phyloP scores from a whole-genome alignment of 2,113 vertebrate species.

The Trochalopteron elliotii region DNA sequence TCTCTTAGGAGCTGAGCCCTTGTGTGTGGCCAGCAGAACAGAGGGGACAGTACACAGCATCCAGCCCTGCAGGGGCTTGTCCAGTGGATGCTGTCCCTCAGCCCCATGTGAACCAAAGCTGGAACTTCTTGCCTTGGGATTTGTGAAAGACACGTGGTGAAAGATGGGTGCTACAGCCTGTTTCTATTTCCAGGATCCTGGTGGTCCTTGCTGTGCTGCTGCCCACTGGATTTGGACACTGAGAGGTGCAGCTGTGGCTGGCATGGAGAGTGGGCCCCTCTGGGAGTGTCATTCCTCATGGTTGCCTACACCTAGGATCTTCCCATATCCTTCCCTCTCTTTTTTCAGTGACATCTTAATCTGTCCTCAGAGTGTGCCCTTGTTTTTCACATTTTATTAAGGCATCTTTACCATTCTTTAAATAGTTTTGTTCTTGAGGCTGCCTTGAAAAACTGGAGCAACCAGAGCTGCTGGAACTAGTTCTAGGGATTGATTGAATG shows the following conservation, averaged over 20 bases:
- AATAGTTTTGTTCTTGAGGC: conserved; percentile 26
- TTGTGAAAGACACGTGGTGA: background rate
- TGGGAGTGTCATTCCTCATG: accelerated
- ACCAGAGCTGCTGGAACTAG: background rate
- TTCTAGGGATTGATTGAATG: background rate
- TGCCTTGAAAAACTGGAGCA: background rate
- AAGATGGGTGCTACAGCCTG: background rate
- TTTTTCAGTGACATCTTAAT: background rate
- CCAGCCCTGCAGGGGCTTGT: background rate
- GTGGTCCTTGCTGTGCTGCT: background rate
- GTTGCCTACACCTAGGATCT: background rate
- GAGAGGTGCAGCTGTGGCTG: background rate
- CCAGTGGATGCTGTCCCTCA: background rate
- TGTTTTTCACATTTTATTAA: background rate
- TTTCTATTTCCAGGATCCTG: background rate
- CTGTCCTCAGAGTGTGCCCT: background rate
- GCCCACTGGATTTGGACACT: background rate
- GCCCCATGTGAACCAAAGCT: background rate
- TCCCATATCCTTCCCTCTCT: background rate
- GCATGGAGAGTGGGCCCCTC: background rate
- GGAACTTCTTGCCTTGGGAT: background rate
- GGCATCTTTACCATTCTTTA: background rate
- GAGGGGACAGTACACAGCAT: background rate
- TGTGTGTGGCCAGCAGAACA: background rate
- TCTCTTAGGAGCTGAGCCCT: background rate